Conservation (phyloP, 2,113 vertebrate genomes). For the Microcebus jonahi region DNA sequence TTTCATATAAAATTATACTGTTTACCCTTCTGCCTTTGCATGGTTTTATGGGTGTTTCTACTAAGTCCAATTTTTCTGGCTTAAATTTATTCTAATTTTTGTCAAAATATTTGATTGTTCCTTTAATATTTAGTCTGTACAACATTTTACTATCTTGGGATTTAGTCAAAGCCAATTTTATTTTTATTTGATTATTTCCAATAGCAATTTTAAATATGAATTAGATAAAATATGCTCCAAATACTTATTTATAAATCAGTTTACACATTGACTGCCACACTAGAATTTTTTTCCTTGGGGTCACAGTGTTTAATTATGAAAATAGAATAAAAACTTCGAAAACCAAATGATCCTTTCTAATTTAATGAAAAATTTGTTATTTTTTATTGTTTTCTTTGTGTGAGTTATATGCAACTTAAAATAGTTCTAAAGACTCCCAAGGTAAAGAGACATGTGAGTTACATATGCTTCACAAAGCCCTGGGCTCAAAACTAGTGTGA, state of each 20-base stretch:
- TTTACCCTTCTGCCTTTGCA: background rate
- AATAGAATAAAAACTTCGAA: too few relatives aligned
- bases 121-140: background rate
- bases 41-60: background rate
- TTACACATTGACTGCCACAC: too few relatives aligned
- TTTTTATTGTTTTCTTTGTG: too few relatives aligned
- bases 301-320: too few relatives aligned
- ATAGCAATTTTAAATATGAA: background rate
- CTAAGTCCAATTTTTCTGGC: background rate
- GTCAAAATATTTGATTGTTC: background rate
- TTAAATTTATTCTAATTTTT: constrained; percentile 1
- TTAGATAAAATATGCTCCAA: background rate
- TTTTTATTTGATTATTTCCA: constrained; percentile 21
- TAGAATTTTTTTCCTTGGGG: too few relatives aligned
- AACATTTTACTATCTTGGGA: background rate
- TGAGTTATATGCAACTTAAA: too few relatives aligned
- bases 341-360: too few relatives aligned
- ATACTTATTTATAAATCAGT: background rate
- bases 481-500: too few relatives aligned
- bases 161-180: background rate
- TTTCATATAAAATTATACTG: background rate
- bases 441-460: too few relatives aligned
- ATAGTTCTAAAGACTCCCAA: too few relatives aligned
- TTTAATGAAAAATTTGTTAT: too few relatives aligned
- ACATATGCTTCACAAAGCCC: too few relatives aligned